These are phyloP conservation scores for Aethina tumida DNA, from an alignment of 1,140 invertebrate genomes.

Conservation along the genomic window DNA sequence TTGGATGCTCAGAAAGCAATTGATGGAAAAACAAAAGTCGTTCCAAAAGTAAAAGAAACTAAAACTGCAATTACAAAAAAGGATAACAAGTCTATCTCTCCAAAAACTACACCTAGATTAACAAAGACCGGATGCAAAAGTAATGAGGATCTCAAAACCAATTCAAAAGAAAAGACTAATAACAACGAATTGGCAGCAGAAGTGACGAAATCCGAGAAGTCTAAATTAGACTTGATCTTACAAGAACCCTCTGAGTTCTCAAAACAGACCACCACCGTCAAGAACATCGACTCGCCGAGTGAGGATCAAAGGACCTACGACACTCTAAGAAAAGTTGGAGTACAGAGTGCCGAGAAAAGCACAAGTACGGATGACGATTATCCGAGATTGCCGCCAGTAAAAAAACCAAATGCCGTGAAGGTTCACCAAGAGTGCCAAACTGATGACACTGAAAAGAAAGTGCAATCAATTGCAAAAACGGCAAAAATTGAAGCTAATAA, in stretches of 20 bases:
- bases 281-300: constrained; percentile 31
- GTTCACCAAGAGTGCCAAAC: constrained; percentile 31
- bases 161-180: not conserved
- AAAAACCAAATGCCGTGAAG: constrained; percentile 34
- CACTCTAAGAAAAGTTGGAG: constrained; percentile 29
- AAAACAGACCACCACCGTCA: constrained; percentile 3
- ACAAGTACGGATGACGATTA: constrained; percentile 42
- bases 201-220: no score
- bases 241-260: constrained; percentile 1
- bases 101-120: no score
- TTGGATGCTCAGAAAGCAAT: no score
- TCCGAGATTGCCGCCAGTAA: constrained; percentile 35
- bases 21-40: no score
- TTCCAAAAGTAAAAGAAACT: no score
- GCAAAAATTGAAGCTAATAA: constrained; percentile 17
- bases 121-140: no score
- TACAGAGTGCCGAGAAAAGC: constrained; percentile 36
- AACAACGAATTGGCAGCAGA: no score
- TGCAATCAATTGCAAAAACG: constrained; percentile 14
- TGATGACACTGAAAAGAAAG: constrained; percentile 28
- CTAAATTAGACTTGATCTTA: no score
- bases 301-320: constrained; percentile 35
- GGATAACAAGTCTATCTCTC: no score
- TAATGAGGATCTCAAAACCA: no score
- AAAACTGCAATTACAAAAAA: no score